A percentile compares a stretch with the other conserved stretches of the same genome.
phyloP scores from a whole-genome alignment of 2,113 vertebrate species.

The Cyanoderma ruficeps region DNA sequence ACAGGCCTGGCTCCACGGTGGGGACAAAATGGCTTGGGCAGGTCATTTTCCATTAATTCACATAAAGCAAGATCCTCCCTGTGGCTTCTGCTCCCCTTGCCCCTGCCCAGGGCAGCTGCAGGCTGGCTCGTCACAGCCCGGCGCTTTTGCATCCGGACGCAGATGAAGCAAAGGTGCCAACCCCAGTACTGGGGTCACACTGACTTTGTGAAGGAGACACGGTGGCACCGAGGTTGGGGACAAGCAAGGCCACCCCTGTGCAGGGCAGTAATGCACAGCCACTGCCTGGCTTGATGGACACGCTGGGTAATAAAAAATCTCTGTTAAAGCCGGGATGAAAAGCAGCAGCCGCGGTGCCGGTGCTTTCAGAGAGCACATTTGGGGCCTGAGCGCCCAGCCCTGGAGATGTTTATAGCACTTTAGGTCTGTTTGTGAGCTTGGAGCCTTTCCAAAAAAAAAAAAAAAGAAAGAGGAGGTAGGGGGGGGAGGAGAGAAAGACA shows the following conservation, averaged over 20 bases:
- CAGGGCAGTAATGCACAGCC: not conserved
- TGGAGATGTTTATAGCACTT: constrained; percentile 80
- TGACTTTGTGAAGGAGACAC: not conserved
- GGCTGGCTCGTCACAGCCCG: not conserved
- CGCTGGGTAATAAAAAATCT: constrained; percentile 32
- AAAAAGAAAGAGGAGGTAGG: not conserved
- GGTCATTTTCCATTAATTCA: not conserved
- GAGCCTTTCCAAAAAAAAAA: constrained; percentile 72
- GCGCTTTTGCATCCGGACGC: rapidly evolving
- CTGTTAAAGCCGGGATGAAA: constrained; percentile 26
- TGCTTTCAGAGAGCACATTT: constrained; percentile 62
- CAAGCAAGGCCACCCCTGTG: not conserved
- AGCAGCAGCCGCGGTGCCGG: not conserved
- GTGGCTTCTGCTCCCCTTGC: not conserved
- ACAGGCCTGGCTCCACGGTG: rapidly evolving
- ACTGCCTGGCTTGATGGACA: constrained; percentile 48
- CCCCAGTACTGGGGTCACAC: rapidly evolving
- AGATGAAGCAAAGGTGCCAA: not conserved
- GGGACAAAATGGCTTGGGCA: not conserved
- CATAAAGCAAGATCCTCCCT: rapidly evolving
- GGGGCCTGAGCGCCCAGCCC: constrained; percentile 48
- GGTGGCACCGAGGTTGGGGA: not conserved
- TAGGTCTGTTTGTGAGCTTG: constrained; percentile 75
- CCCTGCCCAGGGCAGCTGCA: not conserved
- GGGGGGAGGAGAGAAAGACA: constrained; percentile 55